Percentiles rank a stretch among this genome's conserved stretches.
phyloP scores from a whole-genome alignment of 2,797 vertebrate species.

The Eospalax fontanierii region DNA sequence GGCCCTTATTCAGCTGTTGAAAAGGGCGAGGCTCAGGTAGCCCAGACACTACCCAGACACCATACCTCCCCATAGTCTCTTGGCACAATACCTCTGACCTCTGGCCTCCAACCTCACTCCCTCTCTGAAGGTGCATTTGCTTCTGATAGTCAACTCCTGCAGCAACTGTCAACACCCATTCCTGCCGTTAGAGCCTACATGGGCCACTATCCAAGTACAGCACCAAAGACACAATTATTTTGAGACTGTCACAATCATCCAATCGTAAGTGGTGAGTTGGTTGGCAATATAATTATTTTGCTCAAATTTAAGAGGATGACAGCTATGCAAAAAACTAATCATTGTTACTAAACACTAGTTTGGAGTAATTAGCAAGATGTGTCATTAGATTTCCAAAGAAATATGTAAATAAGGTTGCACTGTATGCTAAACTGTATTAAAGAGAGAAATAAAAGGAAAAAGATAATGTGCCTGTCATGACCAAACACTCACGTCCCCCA shows the following conservation, averaged over 20 bases:
- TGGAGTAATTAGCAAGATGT: conserved; percentile 1
- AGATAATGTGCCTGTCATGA: background rate
- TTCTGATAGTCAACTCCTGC: background rate
- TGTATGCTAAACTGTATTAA: background rate
- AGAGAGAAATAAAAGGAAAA: background rate
- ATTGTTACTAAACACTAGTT: conserved; percentile 10
- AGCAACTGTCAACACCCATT: background rate
- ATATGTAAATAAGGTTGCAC: background rate
- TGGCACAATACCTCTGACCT: background rate
- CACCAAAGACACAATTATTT: background rate
- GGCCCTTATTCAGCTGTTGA: background rate
- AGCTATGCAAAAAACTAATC: background rate
- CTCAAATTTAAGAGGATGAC: conserved; percentile 27
- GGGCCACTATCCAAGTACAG: background rate
- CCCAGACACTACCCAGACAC: background rate
- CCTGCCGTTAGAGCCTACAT: background rate
- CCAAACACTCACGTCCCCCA: background rate
- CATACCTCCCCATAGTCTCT: background rate
- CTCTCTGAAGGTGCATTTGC: background rate
- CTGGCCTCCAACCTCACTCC: background rate
- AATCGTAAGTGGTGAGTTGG: background rate
- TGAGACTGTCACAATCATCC: background rate
- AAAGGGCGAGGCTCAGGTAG: background rate
- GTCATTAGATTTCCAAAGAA: conserved; percentile 22
- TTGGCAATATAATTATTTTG: background rate